Conservation (phyloP, 1,140 invertebrate species). For the Uloborus diversus region DNA sequence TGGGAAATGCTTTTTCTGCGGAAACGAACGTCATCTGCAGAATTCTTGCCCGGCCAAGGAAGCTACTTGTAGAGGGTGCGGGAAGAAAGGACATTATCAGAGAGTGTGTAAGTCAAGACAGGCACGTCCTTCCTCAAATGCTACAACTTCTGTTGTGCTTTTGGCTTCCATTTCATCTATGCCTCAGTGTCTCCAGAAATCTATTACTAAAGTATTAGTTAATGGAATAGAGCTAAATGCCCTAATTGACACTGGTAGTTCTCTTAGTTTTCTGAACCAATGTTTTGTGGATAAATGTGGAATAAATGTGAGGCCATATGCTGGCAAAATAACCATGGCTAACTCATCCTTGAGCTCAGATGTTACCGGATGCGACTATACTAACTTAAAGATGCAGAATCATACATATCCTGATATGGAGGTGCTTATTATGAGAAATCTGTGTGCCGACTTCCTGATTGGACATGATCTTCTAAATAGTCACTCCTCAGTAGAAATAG, state of each 20-base stretch:
- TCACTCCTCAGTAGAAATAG: neutral
- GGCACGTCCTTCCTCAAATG: neutral
- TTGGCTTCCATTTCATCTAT: neutral
- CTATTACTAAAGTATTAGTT: neutral
- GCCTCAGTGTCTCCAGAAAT: constrained; percentile 2
- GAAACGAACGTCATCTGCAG: neutral
- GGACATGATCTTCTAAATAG: constrained; percentile 12
- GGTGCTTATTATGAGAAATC: constrained; percentile 1
- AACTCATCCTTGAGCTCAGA: neutral
- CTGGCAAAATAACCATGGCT: neutral
- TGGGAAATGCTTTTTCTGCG: neutral
- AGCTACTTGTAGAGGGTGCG: neutral
- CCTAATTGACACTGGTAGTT: constrained; percentile 10
- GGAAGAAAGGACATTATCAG: constrained; percentile 12
- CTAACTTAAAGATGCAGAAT: neutral
- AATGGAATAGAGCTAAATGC: constrained; percentile 11
- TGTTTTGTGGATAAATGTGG: neutral
- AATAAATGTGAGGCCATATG: neutral
- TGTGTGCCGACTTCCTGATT: constrained; percentile 5
- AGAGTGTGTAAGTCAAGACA: constrained; percentile 7
- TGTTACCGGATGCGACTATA: neutral
- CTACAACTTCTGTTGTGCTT: neutral
- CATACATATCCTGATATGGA: neutral
- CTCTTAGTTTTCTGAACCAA: neutral
- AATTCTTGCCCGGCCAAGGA: constrained; percentile 9